These are phyloP conservation scores for Neotragus moschatus DNA, from an alignment of 2,113 vertebrate species.

Conservation along the genomic window DNA sequence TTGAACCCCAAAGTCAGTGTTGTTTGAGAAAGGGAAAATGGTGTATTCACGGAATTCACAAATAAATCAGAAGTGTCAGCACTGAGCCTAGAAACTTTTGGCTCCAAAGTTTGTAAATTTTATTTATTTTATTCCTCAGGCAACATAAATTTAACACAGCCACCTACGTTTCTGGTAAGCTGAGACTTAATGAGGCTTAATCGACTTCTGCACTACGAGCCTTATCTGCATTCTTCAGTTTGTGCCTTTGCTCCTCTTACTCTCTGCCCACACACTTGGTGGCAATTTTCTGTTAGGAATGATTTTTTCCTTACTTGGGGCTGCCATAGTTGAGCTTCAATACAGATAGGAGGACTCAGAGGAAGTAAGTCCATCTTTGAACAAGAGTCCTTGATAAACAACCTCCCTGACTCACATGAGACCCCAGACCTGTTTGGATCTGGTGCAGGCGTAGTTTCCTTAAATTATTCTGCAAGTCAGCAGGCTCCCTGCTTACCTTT, in stretches of 20 bases:
- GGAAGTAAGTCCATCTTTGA: neutral
- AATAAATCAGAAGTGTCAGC: neutral
- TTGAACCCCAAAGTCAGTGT: neutral
- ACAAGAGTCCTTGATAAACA: neutral
- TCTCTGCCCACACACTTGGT: neutral
- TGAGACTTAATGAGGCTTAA: slow-evolving; percentile 35
- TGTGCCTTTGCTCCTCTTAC: neutral
- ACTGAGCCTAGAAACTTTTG: neutral
- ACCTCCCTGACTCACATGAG: neutral
- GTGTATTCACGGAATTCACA: neutral
- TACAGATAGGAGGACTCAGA: neutral
- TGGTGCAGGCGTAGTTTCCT: neutral
- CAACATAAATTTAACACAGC: slow-evolving; percentile 2
- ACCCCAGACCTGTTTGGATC: neutral
- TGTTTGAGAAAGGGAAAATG: neutral
- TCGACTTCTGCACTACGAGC: neutral
- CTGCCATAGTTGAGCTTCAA: neutral
- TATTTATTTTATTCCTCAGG: slow-evolving; percentile 33
- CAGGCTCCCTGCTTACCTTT: neutral
- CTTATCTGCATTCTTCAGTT: neutral
- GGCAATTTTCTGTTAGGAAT: neutral
- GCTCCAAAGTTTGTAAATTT: neutral
- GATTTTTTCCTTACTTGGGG: neutral
- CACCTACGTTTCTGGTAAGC: slow-evolving; percentile 15
- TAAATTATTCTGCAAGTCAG: neutral